Conservation (phyloP, 2,113 vertebrate species). For the Ariopsis seemanni region DNA sequence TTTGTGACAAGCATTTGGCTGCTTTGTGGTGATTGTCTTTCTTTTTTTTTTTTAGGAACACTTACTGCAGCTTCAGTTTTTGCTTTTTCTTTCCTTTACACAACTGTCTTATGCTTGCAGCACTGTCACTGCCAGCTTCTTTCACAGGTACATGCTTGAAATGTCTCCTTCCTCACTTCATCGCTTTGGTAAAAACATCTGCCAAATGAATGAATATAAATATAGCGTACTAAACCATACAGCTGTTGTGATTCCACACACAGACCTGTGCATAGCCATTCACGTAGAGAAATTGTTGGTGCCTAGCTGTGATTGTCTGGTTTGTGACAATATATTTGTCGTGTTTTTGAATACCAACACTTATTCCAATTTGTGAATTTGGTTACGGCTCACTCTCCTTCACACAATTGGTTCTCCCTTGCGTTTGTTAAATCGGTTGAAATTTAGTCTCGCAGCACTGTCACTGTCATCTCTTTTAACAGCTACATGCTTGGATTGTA, state of each 20-base stretch:
- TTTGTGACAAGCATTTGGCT: neutral
- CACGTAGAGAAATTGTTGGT: neutral
- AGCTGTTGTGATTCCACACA: neutral
- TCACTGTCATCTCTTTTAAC: conserved; percentile 16
- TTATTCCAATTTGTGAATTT: conserved; percentile 2
- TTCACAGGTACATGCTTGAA: neutral
- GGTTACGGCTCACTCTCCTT: neutral
- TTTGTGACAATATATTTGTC: neutral
- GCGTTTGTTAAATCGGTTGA: neutral
- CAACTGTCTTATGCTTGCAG: neutral
- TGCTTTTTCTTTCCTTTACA: neutral
- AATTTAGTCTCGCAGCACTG: neutral
- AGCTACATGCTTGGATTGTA: neutral
- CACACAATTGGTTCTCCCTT: neutral
- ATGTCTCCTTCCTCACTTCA: neutral
- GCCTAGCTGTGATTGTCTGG: neutral
- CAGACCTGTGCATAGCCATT: neutral
- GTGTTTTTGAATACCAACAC: neutral
- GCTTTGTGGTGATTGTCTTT: neutral
- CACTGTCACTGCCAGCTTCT: neutral
- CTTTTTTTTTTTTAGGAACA: too few relatives aligned
- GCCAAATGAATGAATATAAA: neutral
- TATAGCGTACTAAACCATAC: neutral
- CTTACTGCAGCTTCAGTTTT: neutral
- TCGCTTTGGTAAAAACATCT: neutral